Evolutionary conservation across 2,888 invertebrate genomes (phyloP), one percentile per base, ranked within the genome.

Genomic region (Lasioglossum figueresi): DNA sequence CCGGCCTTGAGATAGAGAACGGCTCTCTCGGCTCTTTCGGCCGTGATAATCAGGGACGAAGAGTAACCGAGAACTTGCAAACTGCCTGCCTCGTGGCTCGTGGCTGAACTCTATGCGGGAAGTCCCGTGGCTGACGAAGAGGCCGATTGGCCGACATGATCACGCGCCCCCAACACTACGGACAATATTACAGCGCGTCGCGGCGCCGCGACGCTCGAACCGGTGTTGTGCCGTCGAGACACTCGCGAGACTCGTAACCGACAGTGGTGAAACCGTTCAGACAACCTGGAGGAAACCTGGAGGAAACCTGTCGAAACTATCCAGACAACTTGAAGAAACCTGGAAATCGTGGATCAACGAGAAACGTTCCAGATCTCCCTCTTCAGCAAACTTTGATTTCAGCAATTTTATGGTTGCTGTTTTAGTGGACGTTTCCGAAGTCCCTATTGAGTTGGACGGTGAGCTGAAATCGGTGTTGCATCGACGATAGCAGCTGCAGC

Each of bases 41-140:
- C 52, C 71, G 73, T 72, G 77, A 52, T 85, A 66, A 66, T 27
- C 66, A 19, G 14, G 34, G 66, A 2, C 66, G 31, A 34, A 66
- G 66, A 19, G 68, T 23, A 80, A 5, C 52, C 84, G 84, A 80
- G 85, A 85, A 85, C 72, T 75, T 56, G 34, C 80, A 72, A 66
- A 85, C 75, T 77, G 56, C 37, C 27, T 66, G 70, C 23, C 23
- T 56, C 70, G 74, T 56, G 68, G 31, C 73, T 37, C 48, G n/a
- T 45, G 63, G 71, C 68, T 68, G 71, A 81, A 72, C 80, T 68
- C 88, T 75, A 76, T 10, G 48, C 27, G 89, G 89, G 89, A 88
- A 89, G 87, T 88, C 90, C 89, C 89, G 85, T 76, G 68, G 83
- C 43, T 10, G 79, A 12, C 70, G 73, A 79, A 79, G 27, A 48